Base-by-base conservation (phyloP, 2,113 vertebrate genomes). In the Anser brachyrhynchus region DNA sequence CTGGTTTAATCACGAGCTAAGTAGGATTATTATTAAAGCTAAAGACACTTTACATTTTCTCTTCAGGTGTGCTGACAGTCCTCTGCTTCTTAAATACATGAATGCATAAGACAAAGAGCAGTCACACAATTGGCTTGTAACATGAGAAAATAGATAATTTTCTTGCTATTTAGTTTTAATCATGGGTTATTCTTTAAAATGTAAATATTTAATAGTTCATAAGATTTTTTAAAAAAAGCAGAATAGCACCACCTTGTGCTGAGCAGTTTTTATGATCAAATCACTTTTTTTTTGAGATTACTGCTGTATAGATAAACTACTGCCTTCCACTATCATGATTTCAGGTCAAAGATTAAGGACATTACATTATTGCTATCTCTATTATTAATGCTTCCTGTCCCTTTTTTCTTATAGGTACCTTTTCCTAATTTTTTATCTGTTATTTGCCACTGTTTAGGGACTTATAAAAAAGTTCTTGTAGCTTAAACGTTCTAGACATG, bases 211-310 rank as follows among this genome's bases (percentile, higher is more conserved):
- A 59, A 46, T 35, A 17, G 61, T 26, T 6, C 21, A 17, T 2
- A 18, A 43, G 25, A 10, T n/a, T 52, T 84, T 82, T 95, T 79
- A 13, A 43, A 62, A 66, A 95, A 97, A 89, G 97, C 90, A 97
- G 92, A 97, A 97, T 83, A 97, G 97, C 97, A 87, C 98, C 97
- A 96, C 94, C 98, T 98, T 93, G 96, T 96, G 98, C 95, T 93
- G n/a, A 92, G 58, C 18, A 84, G 79, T 82, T 79, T 92, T 92
- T 73, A 94, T 1, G 12, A 62, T 35, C 55, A 22, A 61, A 15
- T 84, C 18, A n/a, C 44, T 61, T 44, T 65, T 43, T 43, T 44
- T 84, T 72, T 28, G 66, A 52, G 84, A 29, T 58, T 55, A 21
- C 11, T 67, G 25, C 21, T 71, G 4, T 46, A 11, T 6, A 31